A percentile compares a stretch with the other conserved stretches of the same genome.
These are phyloP conservation scores for Myocastor coypus DNA, from an alignment of 2,113 vertebrate genomes.

Conservation along the genomic window DNA sequence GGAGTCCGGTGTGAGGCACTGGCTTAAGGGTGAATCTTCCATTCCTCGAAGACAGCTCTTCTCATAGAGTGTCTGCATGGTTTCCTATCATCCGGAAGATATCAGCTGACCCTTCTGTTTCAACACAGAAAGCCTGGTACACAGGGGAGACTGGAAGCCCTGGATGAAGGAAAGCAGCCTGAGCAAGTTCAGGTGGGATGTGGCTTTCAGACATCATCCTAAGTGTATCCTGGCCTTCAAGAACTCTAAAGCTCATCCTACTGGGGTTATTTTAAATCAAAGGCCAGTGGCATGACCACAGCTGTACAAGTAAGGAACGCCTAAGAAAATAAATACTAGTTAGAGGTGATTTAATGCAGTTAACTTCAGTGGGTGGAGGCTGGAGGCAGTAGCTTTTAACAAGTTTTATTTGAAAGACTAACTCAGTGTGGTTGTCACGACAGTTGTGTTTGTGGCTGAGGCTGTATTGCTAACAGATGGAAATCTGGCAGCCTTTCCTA, in stretches of 20 bases:
- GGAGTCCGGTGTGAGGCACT: background rate
- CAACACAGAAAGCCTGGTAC: constrained; percentile 61
- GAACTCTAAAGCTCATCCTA: constrained; percentile 78
- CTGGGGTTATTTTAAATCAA: constrained; percentile 87
- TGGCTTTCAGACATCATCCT: constrained; percentile 70
- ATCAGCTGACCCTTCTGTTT: constrained; percentile 65
- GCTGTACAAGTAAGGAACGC: constrained; percentile 85
- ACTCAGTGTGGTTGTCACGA: constrained; percentile 87
- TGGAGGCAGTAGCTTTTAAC: constrained; percentile 88
- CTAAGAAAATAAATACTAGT: constrained; percentile 89
- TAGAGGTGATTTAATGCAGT: constrained; percentile 85
- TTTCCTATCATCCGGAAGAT: constrained; percentile 79
- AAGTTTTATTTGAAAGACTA: constrained; percentile 89
- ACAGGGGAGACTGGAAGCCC: constrained; percentile 56
- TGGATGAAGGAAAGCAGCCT: constrained; percentile 25
- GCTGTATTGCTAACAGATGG: constrained; percentile 88
- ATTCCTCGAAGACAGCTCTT: background rate
- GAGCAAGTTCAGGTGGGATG: constrained; percentile 74
- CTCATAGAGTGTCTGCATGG: constrained; percentile 64
- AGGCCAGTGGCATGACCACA: constrained; percentile 79
- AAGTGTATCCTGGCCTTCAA: constrained; percentile 76
- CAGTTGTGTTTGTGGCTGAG: constrained; percentile 87
- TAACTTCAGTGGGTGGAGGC: constrained; percentile 84
- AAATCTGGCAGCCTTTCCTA: constrained; percentile 84
- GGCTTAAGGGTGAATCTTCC: constrained; percentile 53